Percentiles rank a stretch among this genome's conserved stretches.
Evolutionary conservation across 2,797 vertebrate genomes (phyloP).

Genomic region (Apogon talboti): DNA sequence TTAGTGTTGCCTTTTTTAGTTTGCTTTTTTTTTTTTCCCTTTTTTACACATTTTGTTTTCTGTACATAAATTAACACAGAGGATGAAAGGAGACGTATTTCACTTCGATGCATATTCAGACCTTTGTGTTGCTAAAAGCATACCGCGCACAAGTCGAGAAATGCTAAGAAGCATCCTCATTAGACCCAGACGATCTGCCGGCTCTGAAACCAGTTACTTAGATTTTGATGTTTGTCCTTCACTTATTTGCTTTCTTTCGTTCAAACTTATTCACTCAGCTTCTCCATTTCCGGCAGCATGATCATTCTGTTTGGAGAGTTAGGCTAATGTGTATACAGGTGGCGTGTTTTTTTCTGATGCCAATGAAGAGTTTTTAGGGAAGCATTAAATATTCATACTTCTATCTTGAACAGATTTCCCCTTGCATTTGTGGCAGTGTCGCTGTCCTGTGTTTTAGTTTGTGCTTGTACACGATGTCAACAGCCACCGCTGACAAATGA

Average conservation of each 20-base stretch:
- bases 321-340: conserved; percentile 33
- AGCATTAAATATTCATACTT: conserved; percentile 56
- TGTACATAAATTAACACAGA: neutral
- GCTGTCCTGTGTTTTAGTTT: conserved; percentile 3
- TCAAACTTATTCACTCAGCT: neutral
- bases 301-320: neutral
- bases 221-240: neutral
- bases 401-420: conserved; percentile 46
- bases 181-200: too few species aligned
- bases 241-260: neutral
- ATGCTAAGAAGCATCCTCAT: too few species aligned
- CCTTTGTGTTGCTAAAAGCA: neutral
- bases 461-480: neutral
- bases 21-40: neutral
- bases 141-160: too few species aligned
- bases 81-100: neutral
- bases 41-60: neutral
- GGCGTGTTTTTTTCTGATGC: conserved; percentile 35
- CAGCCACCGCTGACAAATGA: neutral
- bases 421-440: conserved; percentile 21
- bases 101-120: neutral
- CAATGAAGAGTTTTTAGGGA: conserved; percentile 51
- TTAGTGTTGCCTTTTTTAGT: neutral
- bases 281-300: neutral
- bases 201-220: too few species aligned